Conservation (phyloP, 2,888 invertebrate species). For the Coremacera marginata region DNA sequence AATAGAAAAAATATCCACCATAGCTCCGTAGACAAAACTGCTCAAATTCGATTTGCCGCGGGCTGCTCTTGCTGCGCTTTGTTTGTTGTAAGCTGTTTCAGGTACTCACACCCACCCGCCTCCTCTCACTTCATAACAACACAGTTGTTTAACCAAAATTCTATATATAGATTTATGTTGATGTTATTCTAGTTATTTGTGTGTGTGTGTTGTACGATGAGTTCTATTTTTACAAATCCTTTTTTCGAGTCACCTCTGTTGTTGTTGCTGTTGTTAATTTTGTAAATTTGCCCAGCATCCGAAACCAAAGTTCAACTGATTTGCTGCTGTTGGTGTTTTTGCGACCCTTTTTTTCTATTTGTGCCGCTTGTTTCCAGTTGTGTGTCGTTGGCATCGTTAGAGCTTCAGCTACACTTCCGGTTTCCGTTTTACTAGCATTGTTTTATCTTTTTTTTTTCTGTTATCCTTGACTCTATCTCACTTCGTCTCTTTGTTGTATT, state of each 20-base stretch:
- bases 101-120: neutral
- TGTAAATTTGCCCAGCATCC: neutral
- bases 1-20: neutral
- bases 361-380: neutral
- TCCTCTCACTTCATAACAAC: neutral
- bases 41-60: slow-evolving; percentile 13
- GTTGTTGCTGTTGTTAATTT: neutral
- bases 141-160: too few species aligned
- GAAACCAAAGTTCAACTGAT: slow-evolving; percentile 23
- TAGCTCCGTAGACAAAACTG: slow-evolving; percentile 15
- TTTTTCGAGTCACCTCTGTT: neutral
- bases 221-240: neutral
- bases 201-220: neutral
- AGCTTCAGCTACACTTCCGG: slow-evolving; percentile 56
- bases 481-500: neutral
- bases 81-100: neutral
- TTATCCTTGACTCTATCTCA: neutral
- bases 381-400: slow-evolving; percentile 46
- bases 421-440: slow-evolving; percentile 47
- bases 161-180: neutral
- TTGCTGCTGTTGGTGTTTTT: neutral
- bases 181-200: neutral
- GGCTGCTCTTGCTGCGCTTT: slow-evolving; percentile 7
- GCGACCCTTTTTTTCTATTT: neutral
- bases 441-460: neutral